Percentiles rank a stretch among this genome's conserved stretches.
These are phyloP conservation scores for Hybognathus amarus DNA, from an alignment of 2,797 vertebrate genomes.

Conservation along the genomic window DNA sequence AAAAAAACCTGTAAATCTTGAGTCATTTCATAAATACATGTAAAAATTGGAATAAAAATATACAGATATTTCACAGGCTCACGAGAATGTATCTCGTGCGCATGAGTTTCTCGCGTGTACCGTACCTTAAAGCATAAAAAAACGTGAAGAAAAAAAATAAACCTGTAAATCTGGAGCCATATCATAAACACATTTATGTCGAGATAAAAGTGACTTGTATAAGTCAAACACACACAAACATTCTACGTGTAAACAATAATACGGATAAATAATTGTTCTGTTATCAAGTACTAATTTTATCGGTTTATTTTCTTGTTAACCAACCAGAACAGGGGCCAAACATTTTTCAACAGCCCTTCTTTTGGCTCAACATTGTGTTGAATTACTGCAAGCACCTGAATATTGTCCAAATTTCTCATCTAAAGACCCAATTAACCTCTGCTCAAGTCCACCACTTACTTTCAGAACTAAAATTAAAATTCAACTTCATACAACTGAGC, in stretches of 20 bases:
- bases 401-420: slow-evolving; percentile 1
- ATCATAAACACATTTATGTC: slow-evolving; percentile 9
- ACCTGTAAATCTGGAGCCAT: neutral
- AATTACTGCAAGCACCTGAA: slow-evolving; percentile 4
- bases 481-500: neutral
- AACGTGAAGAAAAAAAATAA: neutral
- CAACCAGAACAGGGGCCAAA: slow-evolving; percentile 8
- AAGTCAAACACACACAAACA: slow-evolving; percentile 8
- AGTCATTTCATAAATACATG: slow-evolving; percentile 6
- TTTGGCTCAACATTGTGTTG: neutral
- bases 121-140: neutral
- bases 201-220: neutral
- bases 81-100: too few species aligned
- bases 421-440: slow-evolving; percentile 12
- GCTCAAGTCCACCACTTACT: neutral
- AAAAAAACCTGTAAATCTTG: neutral
- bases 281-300: slow-evolving; percentile 7
- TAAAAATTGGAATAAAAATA: too few species aligned
- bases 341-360: neutral
- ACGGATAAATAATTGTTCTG: neutral
- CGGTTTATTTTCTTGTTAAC: neutral
- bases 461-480: slow-evolving; percentile 1
- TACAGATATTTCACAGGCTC: too few species aligned
- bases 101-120: too few species aligned
- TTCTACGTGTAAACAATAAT: neutral